Evolutionary conservation across 2,797 vertebrate genomes (phyloP).

Genomic region (Spatula versicolor): DNA sequence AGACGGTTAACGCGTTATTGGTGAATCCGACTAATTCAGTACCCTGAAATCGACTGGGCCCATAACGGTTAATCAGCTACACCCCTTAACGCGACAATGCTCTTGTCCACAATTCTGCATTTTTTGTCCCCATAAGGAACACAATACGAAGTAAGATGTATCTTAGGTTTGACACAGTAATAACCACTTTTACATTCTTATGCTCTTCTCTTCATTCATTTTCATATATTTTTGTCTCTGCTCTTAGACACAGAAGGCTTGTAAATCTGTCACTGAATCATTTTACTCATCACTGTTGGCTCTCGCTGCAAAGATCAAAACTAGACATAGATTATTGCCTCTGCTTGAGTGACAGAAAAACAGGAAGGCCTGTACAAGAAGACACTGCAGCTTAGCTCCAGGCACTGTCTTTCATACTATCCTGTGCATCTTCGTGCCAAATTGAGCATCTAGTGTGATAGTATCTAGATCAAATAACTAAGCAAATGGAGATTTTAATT

Average conservation of each 20-base stretch:
- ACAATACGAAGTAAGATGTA: accelerated
- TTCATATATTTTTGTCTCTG: not conserved
- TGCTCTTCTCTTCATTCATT: not conserved
- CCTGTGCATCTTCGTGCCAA: not conserved
- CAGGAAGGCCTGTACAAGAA: not conserved
- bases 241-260: not conserved
- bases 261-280: not conserved
- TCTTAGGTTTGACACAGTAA: not conserved
- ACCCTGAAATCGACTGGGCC: no score
- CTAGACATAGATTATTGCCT: not conserved
- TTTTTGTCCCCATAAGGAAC: not conserved
- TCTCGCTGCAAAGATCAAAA: not conserved
- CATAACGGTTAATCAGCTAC: no score
- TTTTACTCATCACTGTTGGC: not conserved
- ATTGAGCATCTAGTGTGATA: not conserved
- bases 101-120: not conserved
- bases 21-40: no score
- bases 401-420: not conserved
- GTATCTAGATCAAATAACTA: not conserved
- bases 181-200: not conserved
- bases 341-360: not conserved
- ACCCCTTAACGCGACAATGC: no score
- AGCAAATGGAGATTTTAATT: not conserved
- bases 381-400: not conserved
- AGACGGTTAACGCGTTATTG: no score